Percentiles rank a stretch among this genome's conserved stretches.
These are phyloP conservation scores for Chelmon rostratus DNA, from an alignment of 2,797 vertebrate genomes.

Conservation along the genomic window DNA sequence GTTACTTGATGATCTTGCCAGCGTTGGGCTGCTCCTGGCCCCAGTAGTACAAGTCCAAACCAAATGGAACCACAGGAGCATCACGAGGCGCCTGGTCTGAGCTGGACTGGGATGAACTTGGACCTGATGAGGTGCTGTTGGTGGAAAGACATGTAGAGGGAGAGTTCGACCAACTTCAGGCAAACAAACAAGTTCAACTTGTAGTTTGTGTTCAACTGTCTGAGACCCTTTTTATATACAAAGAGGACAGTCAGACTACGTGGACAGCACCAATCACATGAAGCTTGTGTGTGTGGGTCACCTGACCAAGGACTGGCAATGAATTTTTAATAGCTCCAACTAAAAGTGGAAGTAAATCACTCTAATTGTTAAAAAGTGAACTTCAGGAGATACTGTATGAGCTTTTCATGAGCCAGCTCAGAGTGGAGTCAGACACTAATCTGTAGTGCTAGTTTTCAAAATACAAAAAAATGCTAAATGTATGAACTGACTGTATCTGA, in stretches of 20 bases:
- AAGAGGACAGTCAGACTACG: background rate
- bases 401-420: background rate
- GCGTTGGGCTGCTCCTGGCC: constrained; percentile 90
- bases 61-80: constrained; percentile 91
- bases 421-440: constrained; percentile 2
- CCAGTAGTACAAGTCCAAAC: constrained; percentile 94
- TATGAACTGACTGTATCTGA: background rate
- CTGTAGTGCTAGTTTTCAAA: background rate
- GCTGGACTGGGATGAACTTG: constrained; percentile 33
- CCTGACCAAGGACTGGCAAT: background rate
- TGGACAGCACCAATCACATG: background rate
- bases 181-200: background rate
- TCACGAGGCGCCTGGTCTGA: constrained; percentile 56
- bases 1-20: constrained; percentile 92
- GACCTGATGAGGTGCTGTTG: constrained; percentile 42
- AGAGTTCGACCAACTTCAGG: background rate
- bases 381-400: background rate
- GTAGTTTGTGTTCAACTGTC: background rate
- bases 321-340: background rate
- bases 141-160: background rate
- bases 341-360: background rate
- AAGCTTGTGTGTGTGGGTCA: background rate
- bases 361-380: background rate
- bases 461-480: background rate
- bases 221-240: background rate